phyloP scores from a whole-genome alignment of 2,113 vertebrate genomes.

The Gulo gulo region DNA sequence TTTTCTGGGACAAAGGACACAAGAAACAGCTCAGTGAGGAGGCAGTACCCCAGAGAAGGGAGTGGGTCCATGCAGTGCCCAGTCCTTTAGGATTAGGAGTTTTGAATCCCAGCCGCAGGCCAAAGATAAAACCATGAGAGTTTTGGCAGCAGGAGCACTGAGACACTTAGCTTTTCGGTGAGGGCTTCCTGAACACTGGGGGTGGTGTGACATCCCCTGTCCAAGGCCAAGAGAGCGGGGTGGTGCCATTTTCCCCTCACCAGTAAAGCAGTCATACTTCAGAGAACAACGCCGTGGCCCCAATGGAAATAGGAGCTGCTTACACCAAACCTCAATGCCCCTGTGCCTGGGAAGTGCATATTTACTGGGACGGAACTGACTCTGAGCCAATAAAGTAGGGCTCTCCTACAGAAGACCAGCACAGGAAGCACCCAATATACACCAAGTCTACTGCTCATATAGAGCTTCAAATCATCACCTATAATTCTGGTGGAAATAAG shows the following conservation, averaged over 20 bases:
- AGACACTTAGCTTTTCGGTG: background rate
- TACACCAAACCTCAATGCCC: background rate
- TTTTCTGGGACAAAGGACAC: background rate
- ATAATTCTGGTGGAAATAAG: background rate
- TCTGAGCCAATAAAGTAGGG: background rate
- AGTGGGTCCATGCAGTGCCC: background rate
- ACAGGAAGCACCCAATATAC: background rate
- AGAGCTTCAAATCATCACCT: background rate
- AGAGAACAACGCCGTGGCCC: background rate
- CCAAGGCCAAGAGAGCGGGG: background rate
- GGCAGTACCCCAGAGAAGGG: background rate
- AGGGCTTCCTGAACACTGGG: background rate
- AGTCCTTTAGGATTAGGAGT: background rate
- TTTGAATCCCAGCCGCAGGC: background rate
- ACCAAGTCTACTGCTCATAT: background rate
- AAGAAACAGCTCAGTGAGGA: background rate
- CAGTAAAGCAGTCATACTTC: background rate
- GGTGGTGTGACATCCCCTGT: background rate
- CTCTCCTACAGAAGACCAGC: background rate
- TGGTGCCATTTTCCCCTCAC: background rate
- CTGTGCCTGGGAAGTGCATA: background rate
- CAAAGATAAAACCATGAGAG: background rate
- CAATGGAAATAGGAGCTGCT: background rate
- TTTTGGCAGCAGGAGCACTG: background rate
- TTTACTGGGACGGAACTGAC: background rate